A percentile compares a stretch with the other conserved stretches of the same genome.
Evolutionary conservation across 1,140 invertebrate species (phyloP).

Genomic region (Hesperophylax magnus): DNA sequence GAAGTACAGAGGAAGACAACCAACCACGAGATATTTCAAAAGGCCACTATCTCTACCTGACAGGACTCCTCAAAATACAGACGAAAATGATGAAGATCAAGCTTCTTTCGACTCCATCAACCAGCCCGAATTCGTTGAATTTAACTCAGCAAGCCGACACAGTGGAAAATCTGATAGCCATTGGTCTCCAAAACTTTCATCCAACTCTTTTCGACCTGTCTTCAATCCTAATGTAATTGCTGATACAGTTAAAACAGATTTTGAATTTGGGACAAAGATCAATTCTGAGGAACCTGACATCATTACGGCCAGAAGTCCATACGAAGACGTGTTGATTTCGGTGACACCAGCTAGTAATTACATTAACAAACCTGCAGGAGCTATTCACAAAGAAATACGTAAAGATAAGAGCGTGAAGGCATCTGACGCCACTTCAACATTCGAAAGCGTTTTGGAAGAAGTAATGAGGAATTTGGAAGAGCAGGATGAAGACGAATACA

Average conservation of each 20-base stretch:
- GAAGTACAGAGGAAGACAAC: slow-evolving; percentile 56
- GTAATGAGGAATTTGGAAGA: slow-evolving; percentile 71
- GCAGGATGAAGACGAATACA: slow-evolving; percentile 69
- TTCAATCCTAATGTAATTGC: slow-evolving; percentile 69
- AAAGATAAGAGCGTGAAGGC: slow-evolving; percentile 58
- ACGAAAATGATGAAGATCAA: slow-evolving; percentile 65
- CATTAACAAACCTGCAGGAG: slow-evolving; percentile 50
- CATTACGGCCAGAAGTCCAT: slow-evolving; percentile 67
- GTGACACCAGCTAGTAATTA: slow-evolving; percentile 67
- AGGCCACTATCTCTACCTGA: slow-evolving; percentile 64
- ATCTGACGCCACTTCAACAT: slow-evolving; percentile 63
- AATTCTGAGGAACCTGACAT: slow-evolving; percentile 64
- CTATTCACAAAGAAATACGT: slow-evolving; percentile 44
- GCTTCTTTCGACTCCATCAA: slow-evolving; percentile 67
- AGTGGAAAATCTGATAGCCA: slow-evolving; percentile 67
- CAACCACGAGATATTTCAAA: slow-evolving; percentile 65
- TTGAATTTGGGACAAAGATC: slow-evolving; percentile 59
- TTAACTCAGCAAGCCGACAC: slow-evolving; percentile 61
- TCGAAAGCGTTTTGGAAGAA: slow-evolving; percentile 70
- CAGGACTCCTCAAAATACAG: slow-evolving; percentile 63
- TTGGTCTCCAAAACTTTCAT: slow-evolving; percentile 76
- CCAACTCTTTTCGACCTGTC: slow-evolving; percentile 71
- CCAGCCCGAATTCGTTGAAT: slow-evolving; percentile 65
- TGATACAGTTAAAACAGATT: slow-evolving; percentile 62
- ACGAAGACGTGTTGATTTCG: slow-evolving; percentile 66